Percentiles rank a stretch among this genome's conserved stretches.
phyloP scores from a whole-genome alignment of 2,113 vertebrate genomes.

The Nesoenas mayeri region DNA sequence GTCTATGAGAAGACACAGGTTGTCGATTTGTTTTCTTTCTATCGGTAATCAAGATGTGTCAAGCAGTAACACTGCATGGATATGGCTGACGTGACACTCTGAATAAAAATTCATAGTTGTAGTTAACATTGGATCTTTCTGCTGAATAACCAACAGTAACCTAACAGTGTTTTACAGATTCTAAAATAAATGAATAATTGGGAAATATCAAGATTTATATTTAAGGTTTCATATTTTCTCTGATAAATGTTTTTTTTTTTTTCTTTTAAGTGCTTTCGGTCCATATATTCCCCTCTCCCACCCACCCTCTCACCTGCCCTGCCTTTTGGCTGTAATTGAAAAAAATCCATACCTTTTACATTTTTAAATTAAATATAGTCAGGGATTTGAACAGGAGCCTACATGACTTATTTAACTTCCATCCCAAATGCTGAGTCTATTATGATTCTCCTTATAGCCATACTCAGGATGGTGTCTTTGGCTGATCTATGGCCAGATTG shows the following conservation, averaged over 20 bases:
- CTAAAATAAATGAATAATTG: background rate
- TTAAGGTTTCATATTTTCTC: background rate
- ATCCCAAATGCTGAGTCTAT: background rate
- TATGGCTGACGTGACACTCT: background rate
- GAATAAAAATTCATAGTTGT: background rate
- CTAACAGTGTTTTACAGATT: background rate
- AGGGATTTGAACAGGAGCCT: background rate
- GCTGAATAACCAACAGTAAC: background rate
- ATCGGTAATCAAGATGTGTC: background rate
- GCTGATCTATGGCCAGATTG: background rate
- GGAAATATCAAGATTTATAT: background rate
- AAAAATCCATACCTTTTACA: background rate
- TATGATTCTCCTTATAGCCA: background rate
- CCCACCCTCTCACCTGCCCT: too few species aligned
- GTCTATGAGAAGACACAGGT: background rate
- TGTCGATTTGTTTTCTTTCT: background rate
- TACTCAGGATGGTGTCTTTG: background rate
- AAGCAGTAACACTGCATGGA: background rate
- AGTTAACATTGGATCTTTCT: background rate
- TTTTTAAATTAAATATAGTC: background rate
- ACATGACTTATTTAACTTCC: background rate
- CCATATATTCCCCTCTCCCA: too few species aligned
- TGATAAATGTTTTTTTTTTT: background rate
- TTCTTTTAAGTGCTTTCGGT: background rate
- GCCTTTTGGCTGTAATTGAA: background rate